Percentiles rank a stretch among this genome's conserved stretches.
phyloP scores from a whole-genome alignment of 2,797 vertebrate species.

The Sebastes itinus region DNA sequence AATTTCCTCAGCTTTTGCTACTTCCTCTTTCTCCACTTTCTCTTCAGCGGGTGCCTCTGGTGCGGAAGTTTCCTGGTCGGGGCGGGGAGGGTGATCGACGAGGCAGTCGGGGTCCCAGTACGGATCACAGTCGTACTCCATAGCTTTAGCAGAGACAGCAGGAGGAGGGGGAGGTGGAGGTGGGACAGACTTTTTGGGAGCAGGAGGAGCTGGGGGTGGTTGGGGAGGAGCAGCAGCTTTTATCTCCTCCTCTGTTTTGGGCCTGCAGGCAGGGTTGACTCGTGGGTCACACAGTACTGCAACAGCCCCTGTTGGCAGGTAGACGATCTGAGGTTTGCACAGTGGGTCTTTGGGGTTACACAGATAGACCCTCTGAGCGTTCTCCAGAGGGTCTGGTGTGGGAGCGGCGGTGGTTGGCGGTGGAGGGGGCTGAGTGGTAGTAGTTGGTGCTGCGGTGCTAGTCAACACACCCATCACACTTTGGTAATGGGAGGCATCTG shows the following conservation, averaged over 20 bases:
- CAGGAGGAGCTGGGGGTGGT: slow-evolving; percentile 35
- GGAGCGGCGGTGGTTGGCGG: slow-evolving; percentile 62
- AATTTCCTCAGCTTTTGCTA: slow-evolving; percentile 30
- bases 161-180: slow-evolving; percentile 39
- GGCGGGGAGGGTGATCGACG: slow-evolving; percentile 73
- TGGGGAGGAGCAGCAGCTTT: slow-evolving; percentile 34
- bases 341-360: slow-evolving; percentile 78
- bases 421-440: slow-evolving; percentile 59
- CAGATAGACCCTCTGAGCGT: slow-evolving; percentile 72
- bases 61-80: slow-evolving; percentile 24
- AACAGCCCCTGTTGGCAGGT: slow-evolving; percentile 74
- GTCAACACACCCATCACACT: slow-evolving; percentile 67
- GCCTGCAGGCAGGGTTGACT: slow-evolving; percentile 70
- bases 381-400: slow-evolving; percentile 62
- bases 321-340: slow-evolving; percentile 81
- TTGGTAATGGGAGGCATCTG: slow-evolving; percentile 79
- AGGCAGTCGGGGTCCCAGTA: slow-evolving; percentile 86
- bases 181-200: slow-evolving; percentile 43
- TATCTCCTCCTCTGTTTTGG: slow-evolving; percentile 55
- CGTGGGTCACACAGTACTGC: slow-evolving; percentile 81
- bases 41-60: slow-evolving; percentile 40
- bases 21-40: slow-evolving; percentile 42
- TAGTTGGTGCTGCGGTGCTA: slow-evolving; percentile 47
- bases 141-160: slow-evolving; percentile 51
- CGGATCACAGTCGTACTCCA: slow-evolving; percentile 83